Evolutionary conservation across 2,797 vertebrate genomes (phyloP).

Genomic region (Enteromius argenteus): DNA sequence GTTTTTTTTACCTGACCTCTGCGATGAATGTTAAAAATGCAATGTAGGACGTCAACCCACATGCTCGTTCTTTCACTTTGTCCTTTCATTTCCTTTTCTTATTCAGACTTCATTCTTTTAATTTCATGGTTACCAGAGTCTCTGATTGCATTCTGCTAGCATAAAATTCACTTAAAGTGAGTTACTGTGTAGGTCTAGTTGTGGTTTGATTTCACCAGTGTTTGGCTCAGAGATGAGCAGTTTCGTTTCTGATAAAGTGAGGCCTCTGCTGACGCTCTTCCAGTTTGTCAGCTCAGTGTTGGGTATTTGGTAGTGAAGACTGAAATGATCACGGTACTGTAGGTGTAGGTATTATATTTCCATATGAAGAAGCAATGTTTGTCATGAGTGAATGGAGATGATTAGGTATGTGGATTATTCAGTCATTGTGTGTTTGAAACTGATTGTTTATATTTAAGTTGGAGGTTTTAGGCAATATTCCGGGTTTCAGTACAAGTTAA

Average conservation of each 20-base stretch:
- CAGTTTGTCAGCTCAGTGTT: background rate
- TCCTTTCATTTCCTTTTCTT: slow-evolving; percentile 9
- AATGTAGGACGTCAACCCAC: background rate
- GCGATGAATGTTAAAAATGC: background rate
- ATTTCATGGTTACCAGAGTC: background rate
- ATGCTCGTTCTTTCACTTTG: slow-evolving; percentile 7
- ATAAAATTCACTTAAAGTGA: background rate
- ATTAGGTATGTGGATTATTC: slow-evolving; percentile 34
- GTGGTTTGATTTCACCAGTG: slow-evolving; percentile 5
- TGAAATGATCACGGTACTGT: background rate
- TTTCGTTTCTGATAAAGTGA: background rate
- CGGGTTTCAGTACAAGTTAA: background rate
- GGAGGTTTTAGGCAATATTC: background rate
- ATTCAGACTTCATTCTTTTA: slow-evolving; percentile 10
- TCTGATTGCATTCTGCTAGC: slow-evolving; percentile 18
- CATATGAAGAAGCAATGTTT: background rate
- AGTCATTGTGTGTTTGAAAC: background rate
- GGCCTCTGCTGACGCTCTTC: background rate
- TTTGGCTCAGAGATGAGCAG: background rate
- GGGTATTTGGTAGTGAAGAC: background rate
- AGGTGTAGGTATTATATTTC: background rate
- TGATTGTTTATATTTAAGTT: background rate
- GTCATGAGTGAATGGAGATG: slow-evolving; percentile 14
- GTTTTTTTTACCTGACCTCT: background rate
- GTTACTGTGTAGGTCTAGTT: background rate